Conservation (phyloP, 2,888 invertebrate genomes). For the Hydrotaea cyrtoneurina region DNA sequence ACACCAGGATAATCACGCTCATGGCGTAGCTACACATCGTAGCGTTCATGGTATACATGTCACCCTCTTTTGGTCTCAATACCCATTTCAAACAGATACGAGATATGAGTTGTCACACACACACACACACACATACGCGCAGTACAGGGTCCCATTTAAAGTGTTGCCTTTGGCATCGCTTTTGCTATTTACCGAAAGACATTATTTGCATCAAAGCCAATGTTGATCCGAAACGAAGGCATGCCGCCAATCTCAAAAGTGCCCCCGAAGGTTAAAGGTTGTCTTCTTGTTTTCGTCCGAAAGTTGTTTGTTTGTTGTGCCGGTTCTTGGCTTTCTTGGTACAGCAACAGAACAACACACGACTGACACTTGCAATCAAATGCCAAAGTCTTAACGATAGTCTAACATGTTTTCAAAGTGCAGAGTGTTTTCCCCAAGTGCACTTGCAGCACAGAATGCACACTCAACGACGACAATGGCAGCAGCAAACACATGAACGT, state of each 20-base stretch:
- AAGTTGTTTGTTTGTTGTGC: not conserved
- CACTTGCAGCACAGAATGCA: constrained; percentile 8
- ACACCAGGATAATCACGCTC: too few relatives aligned
- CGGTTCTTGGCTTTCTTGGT: not conserved
- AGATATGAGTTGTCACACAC: not conserved
- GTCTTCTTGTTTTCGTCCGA: not conserved
- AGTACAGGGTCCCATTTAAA: not conserved
- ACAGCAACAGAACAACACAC: not conserved
- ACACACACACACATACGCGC: not conserved
- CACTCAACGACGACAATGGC: constrained; percentile 19
- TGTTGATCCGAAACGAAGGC: not conserved
- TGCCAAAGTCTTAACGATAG: constrained; percentile 42
- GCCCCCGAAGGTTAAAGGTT: not conserved
- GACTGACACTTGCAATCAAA: constrained; percentile 42
- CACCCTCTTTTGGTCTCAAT: too few relatives aligned
- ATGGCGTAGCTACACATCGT: too few relatives aligned
- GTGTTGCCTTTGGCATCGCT: not conserved
- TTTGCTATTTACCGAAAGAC: not conserved
- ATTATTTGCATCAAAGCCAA: not conserved
- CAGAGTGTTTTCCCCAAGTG: constrained; percentile 25
- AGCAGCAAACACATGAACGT: not conserved
- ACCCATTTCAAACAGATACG: not conserved
- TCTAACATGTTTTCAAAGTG: constrained; percentile 36
- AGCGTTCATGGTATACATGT: too few relatives aligned
- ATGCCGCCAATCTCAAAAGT: not conserved